Conservation (phyloP, 2,797 vertebrate species). For the Micropoecilia bifurca region DNA sequence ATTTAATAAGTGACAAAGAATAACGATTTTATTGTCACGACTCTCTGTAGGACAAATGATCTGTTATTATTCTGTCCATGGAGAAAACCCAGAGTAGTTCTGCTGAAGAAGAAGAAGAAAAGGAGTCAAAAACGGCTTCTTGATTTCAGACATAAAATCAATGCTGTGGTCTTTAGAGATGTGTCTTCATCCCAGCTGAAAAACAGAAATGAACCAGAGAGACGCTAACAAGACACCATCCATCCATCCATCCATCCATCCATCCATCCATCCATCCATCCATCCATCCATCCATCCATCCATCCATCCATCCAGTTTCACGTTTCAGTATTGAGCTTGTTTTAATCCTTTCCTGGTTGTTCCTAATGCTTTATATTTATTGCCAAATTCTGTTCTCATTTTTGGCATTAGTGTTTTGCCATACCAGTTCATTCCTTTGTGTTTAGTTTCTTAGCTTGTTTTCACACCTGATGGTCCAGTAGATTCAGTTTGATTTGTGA, state of each 20-base stretch:
- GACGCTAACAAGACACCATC: not conserved
- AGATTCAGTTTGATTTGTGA: too few species aligned
- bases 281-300: not conserved
- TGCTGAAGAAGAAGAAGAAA: not conserved
- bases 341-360: not conserved
- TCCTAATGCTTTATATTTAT: not conserved
- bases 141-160: conserved; percentile 1
- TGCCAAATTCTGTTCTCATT: not conserved
- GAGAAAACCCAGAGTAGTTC: not conserved
- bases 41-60: not conserved
- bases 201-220: too few species aligned
- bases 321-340: not conserved
- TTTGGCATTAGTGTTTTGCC: not conserved
- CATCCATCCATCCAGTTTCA: not conserved
- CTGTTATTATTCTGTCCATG: not conserved
- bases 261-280: not conserved
- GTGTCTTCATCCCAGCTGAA: not conserved
- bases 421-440: not conserved
- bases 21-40: not conserved
- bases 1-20: not conserved
- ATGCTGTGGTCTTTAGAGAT: not conserved
- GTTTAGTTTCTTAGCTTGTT: not conserved
- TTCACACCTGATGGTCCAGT: too few species aligned
- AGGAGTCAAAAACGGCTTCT: not conserved
- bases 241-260: not conserved